phyloP scores from a whole-genome alignment of 2,797 vertebrate species.

The Chelonia mydas region DNA sequence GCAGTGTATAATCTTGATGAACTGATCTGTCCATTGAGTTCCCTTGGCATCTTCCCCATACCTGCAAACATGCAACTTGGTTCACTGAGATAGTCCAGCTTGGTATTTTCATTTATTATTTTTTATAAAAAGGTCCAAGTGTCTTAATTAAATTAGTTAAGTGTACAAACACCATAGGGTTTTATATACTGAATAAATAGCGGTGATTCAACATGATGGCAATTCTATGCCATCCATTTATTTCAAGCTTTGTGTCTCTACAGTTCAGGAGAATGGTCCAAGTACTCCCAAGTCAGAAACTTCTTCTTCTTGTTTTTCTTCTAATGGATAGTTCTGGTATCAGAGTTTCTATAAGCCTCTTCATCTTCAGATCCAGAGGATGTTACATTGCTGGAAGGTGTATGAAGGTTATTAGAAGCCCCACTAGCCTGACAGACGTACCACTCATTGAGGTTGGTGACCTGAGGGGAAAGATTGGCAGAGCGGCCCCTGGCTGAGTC shows the following conservation, averaged over 20 bases:
- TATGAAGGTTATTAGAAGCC: conserved; percentile 89
- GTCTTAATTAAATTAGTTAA: conserved; percentile 84
- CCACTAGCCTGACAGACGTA: conserved; percentile 97
- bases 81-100: conserved; percentile 30
- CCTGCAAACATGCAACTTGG: conserved; percentile 13
- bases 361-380: conserved; percentile 94
- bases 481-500: conserved; percentile 87
- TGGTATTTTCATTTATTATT: conserved; percentile 37
- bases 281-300: background rate
- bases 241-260: conserved; percentile 56
- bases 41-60: conserved; percentile 44
- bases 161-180: conserved; percentile 84
- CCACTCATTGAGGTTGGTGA: conserved; percentile 99
- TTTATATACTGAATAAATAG: conserved; percentile 84
- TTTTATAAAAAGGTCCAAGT: conserved; percentile 60
- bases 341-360: conserved; percentile 90
- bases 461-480: conserved; percentile 92
- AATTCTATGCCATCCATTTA: conserved; percentile 47
- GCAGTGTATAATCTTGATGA: background rate
- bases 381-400: conserved; percentile 90
- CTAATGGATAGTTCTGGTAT: conserved; percentile 93
- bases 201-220: conserved; percentile 74
- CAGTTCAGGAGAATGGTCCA: conserved; percentile 39
- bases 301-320: background rate
- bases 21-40: conserved; percentile 23